A percentile compares a stretch with the other conserved stretches of the same genome.
Conservation (phyloP, 2,888 invertebrate genomes). For the Limnephilus lunatus region DNA sequence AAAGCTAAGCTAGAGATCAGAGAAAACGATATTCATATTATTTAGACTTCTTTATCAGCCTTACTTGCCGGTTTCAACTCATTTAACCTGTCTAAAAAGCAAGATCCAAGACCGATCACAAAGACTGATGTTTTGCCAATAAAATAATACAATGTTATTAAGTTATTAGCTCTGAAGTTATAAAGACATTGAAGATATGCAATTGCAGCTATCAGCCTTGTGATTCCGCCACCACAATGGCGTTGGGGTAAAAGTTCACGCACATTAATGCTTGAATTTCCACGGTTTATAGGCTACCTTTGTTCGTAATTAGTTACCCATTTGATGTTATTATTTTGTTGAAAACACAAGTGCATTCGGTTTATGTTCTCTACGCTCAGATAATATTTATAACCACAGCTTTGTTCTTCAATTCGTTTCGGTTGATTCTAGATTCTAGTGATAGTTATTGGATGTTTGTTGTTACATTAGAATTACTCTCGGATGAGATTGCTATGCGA, state of each 20-base stretch:
- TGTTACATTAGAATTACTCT: neutral
- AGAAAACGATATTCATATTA: too few relatives aligned
- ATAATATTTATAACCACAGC: constrained; percentile 20
- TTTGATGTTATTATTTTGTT: constrained; percentile 24
- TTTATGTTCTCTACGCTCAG: constrained; percentile 28
- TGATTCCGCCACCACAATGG: neutral
- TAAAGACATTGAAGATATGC: neutral
- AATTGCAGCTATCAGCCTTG: neutral
- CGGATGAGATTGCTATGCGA: neutral
- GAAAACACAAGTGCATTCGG: constrained; percentile 9
- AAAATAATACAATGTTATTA: neutral
- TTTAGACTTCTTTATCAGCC: too few relatives aligned
- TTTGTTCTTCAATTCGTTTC: constrained; percentile 34
- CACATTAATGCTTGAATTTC: neutral
- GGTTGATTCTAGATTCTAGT: neutral
- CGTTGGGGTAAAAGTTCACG: neutral
- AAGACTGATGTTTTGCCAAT: neutral
- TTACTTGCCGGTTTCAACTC: neutral
- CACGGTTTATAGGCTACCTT: constrained; percentile 26
- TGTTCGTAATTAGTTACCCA: constrained; percentile 37
- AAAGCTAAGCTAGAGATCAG: too few relatives aligned
- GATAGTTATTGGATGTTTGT: constrained; percentile 8
- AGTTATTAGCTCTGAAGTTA: neutral
- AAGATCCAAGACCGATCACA: neutral
- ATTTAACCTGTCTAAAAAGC: neutral